Percentiles rank a stretch among this genome's conserved stretches.
Evolutionary conservation across 2,888 invertebrate species (phyloP).

Genomic region (Ichneumoninae sp.): DNA sequence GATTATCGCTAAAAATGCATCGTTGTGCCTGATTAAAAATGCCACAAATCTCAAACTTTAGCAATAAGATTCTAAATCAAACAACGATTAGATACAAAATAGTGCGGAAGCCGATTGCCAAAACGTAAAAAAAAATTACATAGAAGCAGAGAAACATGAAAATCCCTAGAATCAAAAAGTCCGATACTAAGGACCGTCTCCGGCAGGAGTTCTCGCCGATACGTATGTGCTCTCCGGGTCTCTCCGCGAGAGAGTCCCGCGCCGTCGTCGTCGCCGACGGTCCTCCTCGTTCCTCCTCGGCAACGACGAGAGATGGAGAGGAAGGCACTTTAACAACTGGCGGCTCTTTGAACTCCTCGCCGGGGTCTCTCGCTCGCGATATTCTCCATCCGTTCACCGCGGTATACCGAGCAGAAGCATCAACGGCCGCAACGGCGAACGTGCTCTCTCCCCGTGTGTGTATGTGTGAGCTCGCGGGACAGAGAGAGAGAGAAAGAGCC

Average conservation of each 20-base stretch:
- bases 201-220: not conserved
- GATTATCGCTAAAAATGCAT: not conserved
- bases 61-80: no score
- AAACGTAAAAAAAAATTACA: not conserved
- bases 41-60: no score
- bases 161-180: not conserved
- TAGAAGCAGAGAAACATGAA: not conserved
- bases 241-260: conserved; percentile 43
- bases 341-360: conserved; percentile 82
- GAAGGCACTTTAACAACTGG: conserved; percentile 82
- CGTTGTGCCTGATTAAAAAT: no score
- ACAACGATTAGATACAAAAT: no score
- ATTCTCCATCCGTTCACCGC: conserved; percentile 33
- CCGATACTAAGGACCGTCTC: not conserved
- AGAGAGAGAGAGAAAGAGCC: conserved; percentile 50
- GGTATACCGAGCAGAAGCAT: conserved; percentile 46
- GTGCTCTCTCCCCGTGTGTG: conserved; percentile 25
- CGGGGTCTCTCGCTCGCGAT: conserved; percentile 66
- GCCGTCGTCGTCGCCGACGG: conserved; percentile 51
- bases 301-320: conserved; percentile 73
- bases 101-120: no score
- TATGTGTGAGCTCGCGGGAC: conserved; percentile 22
- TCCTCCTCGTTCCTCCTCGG: conserved; percentile 69
- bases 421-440: conserved; percentile 40
- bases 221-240: conserved; percentile 32